Evolutionary conservation across 2,888 invertebrate species (phyloP), one percentile per base, ranked within the genome.

Genomic region (Spilosoma lubricipeda): DNA sequence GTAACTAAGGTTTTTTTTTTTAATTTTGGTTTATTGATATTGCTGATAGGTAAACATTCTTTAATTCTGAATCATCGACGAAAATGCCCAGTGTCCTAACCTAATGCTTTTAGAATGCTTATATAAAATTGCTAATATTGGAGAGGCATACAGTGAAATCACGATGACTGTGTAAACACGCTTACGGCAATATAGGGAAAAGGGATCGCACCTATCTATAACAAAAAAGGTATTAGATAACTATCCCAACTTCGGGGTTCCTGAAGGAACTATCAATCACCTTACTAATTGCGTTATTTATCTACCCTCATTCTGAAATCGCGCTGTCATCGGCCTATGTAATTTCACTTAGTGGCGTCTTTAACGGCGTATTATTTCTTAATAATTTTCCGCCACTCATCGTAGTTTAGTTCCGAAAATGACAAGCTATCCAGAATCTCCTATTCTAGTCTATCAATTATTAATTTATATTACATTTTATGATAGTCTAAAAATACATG

Each of bases 211-310:
- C 86, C 87, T 86, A 86, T 84, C 82, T 84, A 81, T 85, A 85
- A 82, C 84, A 84, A 86, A 86, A 85, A 83, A 83, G 80, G 80
- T 86, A 85, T 87, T 82, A 83, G 84, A 85, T 87, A 87, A 80
- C 82, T 84, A 84, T 81, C 81, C 84, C 77, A 69, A 76, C 77
- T 81, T 75, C 76, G 80, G 63, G 63, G 82, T 87, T 88, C 86
- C 85, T 84, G 83, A 81, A 80, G 81, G 79, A 87, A 90, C 93
- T 91, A 94, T 94, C 93, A 93, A 94, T 93, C 94, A 94, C 90
- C 89, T 90, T 85, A 85, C 92, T 93, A 93, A 93, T 93, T 93
- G 90, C 87, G 89, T 93, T 93, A 93, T 93, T 93, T 93, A 93
- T 92, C 91, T 93, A 93, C 91, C 89, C 90, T 86, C 82, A 80